Evolutionary conservation across 2,888 invertebrate species (phyloP).

Genomic region (Hyppa rectilinea): DNA sequence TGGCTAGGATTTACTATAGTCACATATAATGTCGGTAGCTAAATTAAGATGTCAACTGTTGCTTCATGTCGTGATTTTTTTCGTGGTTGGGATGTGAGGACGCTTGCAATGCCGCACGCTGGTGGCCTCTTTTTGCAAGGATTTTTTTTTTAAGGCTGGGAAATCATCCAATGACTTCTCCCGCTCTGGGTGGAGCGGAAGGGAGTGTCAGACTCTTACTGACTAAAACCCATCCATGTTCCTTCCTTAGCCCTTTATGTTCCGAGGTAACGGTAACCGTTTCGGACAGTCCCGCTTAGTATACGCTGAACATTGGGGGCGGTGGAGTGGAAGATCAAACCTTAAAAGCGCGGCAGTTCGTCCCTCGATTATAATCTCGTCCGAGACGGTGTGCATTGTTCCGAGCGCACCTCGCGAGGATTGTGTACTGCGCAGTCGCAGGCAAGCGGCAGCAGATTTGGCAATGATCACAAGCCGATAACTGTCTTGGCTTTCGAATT

Average conservation of each 20-base stretch:
- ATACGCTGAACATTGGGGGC: background rate
- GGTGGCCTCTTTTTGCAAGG: background rate
- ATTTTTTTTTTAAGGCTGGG: too few species aligned
- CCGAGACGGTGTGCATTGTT: background rate
- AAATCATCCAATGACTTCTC: too few species aligned
- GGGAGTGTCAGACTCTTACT: too few species aligned
- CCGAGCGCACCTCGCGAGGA: background rate
- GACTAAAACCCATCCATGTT: too few species aligned
- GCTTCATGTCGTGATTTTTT: background rate
- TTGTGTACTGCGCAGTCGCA: too few species aligned
- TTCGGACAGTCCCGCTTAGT: too few species aligned
- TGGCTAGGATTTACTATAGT: background rate
- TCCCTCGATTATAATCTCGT: background rate
- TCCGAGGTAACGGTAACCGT: too few species aligned
- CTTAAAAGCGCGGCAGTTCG: background rate
- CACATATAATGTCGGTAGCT: background rate
- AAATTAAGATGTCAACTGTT: background rate
- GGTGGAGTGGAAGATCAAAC: background rate
- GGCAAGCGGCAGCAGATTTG: background rate
- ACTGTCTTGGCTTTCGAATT: background rate
- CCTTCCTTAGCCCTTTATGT: too few species aligned
- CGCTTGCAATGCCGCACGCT: background rate
- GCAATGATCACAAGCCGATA: background rate
- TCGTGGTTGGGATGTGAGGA: background rate
- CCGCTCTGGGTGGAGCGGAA: too few species aligned